Evolutionary conservation across 2,888 invertebrate genomes (phyloP).

Genomic region (Parapristionchus giblindavisi): DNA sequence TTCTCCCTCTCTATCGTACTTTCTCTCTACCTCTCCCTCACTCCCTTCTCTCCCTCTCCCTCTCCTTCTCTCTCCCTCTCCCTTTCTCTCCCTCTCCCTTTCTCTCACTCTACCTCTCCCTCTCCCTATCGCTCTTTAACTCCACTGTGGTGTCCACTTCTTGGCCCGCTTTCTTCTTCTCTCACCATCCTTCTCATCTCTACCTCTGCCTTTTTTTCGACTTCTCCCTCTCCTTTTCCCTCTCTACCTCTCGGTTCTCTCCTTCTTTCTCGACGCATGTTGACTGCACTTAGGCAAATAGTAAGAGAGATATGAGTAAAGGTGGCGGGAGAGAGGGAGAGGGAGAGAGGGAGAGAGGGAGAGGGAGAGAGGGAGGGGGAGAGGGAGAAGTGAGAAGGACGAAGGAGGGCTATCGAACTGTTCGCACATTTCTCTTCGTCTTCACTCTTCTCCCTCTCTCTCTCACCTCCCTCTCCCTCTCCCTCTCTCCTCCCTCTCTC

Average conservation of each 20-base stretch:
- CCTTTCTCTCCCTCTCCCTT: neutral
- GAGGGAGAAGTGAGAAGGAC: too few species aligned
- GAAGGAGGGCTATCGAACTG: too few species aligned
- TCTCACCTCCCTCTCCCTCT: slow-evolving; percentile 1
- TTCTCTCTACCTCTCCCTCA: neutral
- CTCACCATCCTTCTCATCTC: neutral
- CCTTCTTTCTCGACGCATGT: neutral
- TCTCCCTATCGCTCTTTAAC: neutral
- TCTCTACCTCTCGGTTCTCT: neutral
- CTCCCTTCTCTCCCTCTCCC: neutral
- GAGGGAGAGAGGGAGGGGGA: slow-evolving; percentile 2
- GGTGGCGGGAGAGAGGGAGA: neutral
- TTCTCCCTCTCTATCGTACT: neutral
- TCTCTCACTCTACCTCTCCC: neutral
- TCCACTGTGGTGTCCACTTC: neutral
- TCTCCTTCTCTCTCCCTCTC: neutral
- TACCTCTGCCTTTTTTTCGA: neutral
- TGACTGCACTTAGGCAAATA: neutral
- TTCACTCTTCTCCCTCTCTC: slow-evolving; percentile 7
- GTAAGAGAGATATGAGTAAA: neutral
- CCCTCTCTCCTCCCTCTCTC: neutral
- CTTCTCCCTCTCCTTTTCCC: neutral
- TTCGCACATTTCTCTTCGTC: slow-evolving; percentile 19
- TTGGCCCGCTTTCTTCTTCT: neutral
- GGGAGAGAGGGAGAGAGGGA: neutral